Conservation (phyloP, 2,113 vertebrate genomes). For the Natator depressus region DNA sequence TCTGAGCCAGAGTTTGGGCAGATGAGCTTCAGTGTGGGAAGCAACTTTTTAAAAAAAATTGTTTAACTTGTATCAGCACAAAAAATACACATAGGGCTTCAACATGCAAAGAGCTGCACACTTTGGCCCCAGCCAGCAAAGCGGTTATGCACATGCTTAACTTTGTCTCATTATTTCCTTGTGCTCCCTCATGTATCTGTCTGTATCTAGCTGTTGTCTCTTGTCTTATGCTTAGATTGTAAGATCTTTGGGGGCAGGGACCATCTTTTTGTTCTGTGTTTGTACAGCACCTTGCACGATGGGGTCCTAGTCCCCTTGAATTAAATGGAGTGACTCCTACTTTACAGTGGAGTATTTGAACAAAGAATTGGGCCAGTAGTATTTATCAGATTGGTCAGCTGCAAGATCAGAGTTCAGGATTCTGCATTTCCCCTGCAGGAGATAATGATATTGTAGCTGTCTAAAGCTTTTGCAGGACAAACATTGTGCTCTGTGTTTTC, state of each 20-base stretch:
- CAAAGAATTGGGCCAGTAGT: neutral
- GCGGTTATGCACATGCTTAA: neutral
- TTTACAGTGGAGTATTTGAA: neutral
- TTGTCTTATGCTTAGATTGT: neutral
- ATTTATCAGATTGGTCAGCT: neutral
- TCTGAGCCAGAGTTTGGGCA: neutral
- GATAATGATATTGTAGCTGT: neutral
- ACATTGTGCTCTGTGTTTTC: neutral
- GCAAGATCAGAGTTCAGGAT: neutral
- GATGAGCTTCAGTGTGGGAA: neutral
- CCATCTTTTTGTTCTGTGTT: neutral
- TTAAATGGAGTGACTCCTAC: neutral
- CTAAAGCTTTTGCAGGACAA: neutral
- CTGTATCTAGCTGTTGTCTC: neutral
- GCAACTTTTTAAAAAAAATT: neutral
- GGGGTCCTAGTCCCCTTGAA: neutral
- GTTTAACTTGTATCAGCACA: neutral
- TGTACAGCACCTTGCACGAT: neutral
- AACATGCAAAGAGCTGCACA: too few species aligned
- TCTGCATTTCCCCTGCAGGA: neutral
- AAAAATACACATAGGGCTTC: neutral
- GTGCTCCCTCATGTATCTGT: neutral
- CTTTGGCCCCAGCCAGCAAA: neutral
- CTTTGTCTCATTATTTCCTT: neutral
- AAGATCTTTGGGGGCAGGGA: neutral